Evolutionary conservation across 2,113 vertebrate species (phyloP), one percentile per base, ranked within the genome.

Genomic region (Corythaeola cristata): DNA sequence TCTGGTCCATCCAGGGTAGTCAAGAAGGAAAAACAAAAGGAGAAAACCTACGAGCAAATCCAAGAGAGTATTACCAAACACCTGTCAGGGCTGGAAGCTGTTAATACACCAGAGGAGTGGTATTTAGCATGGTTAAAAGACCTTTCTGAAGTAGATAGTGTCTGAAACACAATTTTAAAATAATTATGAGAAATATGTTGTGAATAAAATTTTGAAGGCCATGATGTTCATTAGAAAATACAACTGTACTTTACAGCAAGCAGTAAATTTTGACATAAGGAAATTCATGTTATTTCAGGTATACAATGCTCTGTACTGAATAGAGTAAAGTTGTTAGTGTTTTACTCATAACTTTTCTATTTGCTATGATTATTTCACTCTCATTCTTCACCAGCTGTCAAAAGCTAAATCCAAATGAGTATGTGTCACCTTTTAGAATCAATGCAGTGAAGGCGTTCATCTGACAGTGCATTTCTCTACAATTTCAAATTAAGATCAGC

Each of bases 391-490:
- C 53, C 24, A 91, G 45, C 75, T 90, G 33, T 91, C 45, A 88
- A 93, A 91, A 96, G 15, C 17, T 56, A 94, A 91, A 96, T 73
- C 67, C 30, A 90, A 63, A 73, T 82, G 15, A 47, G 15, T 74
- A 33, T 16, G 26, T 22, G 12, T 52, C 50, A 41, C 18, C 13
- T 92, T 69, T 81, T 58, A 69, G 56, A 90, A 91, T 47, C 66
- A 92, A 73, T 56, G 39, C 60, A 55, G 37, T 55, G 44, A 87
- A 94, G 23, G 7, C 2, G 3, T 73, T 87, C 72, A 93, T 91
- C 37, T 93, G 81, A 94, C 55, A 93, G 55, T 69, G 68, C n/a
- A 74, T 85, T 97, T 79, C 53, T 91, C 28, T n/a, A 73, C 41
- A 45, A 77, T 71, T 94, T 85, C 75, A 79, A 94, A 90, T 87